A percentile compares a stretch with the other conserved stretches of the same genome.
These are phyloP conservation scores for Stegodyphus dumicola DNA, from an alignment of 1,140 invertebrate species.

Conservation along the genomic window DNA sequence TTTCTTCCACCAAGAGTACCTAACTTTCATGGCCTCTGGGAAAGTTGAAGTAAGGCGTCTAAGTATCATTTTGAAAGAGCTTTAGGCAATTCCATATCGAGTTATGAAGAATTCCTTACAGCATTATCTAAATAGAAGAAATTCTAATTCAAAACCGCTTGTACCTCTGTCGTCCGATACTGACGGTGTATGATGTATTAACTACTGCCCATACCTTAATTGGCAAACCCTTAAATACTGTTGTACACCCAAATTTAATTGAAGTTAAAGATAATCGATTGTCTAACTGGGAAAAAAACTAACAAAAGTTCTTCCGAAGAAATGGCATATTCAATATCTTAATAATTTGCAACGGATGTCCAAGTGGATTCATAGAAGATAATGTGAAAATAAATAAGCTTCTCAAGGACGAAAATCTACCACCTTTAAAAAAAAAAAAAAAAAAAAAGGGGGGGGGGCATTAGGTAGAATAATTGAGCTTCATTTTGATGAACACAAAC, in stretches of 20 bases:
- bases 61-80: conserved; percentile 4
- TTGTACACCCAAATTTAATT: conserved; percentile 62
- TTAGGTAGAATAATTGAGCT: conserved; percentile 58
- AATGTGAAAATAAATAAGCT: not conserved
- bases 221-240: conserved; percentile 64
- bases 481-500: not conserved
- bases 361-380: not conserved
- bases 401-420: conserved; percentile 62
- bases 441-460: too few relatives aligned
- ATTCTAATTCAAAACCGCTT: conserved; percentile 41
- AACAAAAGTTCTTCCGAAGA: conserved; percentile 65
- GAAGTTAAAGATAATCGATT: conserved; percentile 57
- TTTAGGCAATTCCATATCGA: conserved; percentile 15
- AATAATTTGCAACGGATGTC: not conserved
- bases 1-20: conserved; percentile 10
- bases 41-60: not conserved
- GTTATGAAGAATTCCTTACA: conserved; percentile 32
- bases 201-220: conserved; percentile 68
- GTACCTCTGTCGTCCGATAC: not conserved
- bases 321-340: conserved; percentile 67
- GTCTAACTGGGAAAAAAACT: conserved; percentile 57
- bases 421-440: conserved; percentile 65
- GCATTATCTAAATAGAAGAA: conserved; percentile 43
- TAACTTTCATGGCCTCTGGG: conserved; percentile 1
- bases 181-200: conserved; percentile 52